Base-by-base conservation (phyloP, 2,113 vertebrate species). In the Myotis yumanensis region DNA sequence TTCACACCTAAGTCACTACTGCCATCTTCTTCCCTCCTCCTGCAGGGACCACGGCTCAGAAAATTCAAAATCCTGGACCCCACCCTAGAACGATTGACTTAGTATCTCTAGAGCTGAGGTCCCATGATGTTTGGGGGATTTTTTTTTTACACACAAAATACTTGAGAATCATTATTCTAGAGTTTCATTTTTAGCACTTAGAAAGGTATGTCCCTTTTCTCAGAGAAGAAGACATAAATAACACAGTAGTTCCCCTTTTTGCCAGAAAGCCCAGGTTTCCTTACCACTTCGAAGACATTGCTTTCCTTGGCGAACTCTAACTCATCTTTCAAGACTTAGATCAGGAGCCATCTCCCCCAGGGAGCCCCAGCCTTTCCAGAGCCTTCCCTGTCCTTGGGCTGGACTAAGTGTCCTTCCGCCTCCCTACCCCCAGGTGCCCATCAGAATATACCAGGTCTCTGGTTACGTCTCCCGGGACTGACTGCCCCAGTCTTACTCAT, bases 181-280 rank as follows among this genome's bases (percentile, higher is more conserved):
- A 83, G 20, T 86, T 91, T 91, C 17, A 10, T 68, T 94, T 87
- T 86, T 81, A 90, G 40, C 48, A 93, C 79, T 57, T 71, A 32
- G 40, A 73, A 43, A 40, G 20, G 3, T 22, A 30, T 59, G 66
- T 54, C 16, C 12, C 7, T 86, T 86, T 94, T 86, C 52, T 89
- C 76, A 52, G 68, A 75, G 16, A 73, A 25, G 18, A 71, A 69
- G 37, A 92, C 87, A 69, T 72, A 87, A 92, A 46, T 18, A 89
- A 30, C 17, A 25, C 15, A 59, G 68, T 22, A 23, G 48, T 90
- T 91, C 5, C 22, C 23, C 1, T 28, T 91, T 94, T 90, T 69
- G 17, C 76, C 43, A 80, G 37, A 71, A 76, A 91, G 54, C 43
- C 20, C 11, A 20, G 32, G 28, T 23, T 46, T 87, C 75, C 51